A percentile compares a stretch with the other conserved stretches of the same genome.
These are phyloP conservation scores for Bos indicus DNA, from an alignment of 2,113 vertebrate genomes.

Conservation along the genomic window DNA sequence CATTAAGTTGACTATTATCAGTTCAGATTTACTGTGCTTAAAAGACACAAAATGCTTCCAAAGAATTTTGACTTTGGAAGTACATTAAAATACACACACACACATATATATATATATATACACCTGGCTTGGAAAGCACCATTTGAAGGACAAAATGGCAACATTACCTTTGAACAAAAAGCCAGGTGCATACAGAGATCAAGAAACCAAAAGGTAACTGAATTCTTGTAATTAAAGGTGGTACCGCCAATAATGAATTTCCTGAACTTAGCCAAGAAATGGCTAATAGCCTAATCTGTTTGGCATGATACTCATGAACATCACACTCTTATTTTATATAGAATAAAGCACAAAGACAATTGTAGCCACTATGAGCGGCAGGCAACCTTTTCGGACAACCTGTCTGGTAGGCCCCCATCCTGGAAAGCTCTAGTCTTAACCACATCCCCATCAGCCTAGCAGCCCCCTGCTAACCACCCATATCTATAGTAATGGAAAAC, in stretches of 20 bases:
- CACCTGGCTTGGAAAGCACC: background rate
- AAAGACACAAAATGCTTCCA: slow-evolving; percentile 9
- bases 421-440: background rate
- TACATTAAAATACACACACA: background rate
- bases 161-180: slow-evolving; percentile 18
- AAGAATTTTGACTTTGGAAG: background rate
- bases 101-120: no score
- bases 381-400: background rate
- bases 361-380: background rate
- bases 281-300: background rate
- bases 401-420: background rate
- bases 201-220: slow-evolving; percentile 13
- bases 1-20: slow-evolving; percentile 6
- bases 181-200: background rate
- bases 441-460: background rate
- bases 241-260: background rate
- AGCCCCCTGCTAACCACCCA: background rate
- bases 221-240: slow-evolving; percentile 18
- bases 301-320: background rate
- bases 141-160: slow-evolving; percentile 17
- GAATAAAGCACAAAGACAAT: background rate
- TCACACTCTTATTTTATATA: background rate
- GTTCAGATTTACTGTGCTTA: background rate
- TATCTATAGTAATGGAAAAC: slow-evolving; percentile 1
- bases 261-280: background rate